phyloP scores from a whole-genome alignment of 2,888 invertebrate species.

The Andrena praecox region DNA sequence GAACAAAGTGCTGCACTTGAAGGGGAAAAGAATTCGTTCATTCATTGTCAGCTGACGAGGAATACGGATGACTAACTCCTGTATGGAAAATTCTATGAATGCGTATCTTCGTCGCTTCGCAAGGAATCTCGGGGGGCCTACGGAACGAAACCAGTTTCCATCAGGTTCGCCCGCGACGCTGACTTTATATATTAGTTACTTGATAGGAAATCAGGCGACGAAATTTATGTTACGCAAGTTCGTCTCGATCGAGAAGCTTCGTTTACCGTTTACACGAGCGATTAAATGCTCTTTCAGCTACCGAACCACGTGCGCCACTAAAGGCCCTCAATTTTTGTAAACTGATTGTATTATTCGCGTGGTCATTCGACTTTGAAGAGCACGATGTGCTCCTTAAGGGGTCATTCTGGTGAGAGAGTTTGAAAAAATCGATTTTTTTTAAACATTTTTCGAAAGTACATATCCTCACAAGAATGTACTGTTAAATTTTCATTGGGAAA shows the following conservation, averaged over 20 bases:
- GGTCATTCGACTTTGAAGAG: no score
- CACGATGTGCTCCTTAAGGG: no score
- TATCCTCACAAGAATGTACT: no score
- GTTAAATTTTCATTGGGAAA: no score
- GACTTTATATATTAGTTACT: neutral
- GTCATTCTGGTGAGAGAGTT: no score
- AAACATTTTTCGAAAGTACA: no score
- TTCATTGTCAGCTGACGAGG: slow-evolving; percentile 55
- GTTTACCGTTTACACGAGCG: neutral
- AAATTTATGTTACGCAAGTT: neutral
- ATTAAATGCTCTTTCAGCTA: neutral
- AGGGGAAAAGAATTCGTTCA: slow-evolving; percentile 60
- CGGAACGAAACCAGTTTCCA: neutral
- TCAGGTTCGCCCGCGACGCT: neutral
- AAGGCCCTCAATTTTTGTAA: no score
- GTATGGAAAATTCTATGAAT: slow-evolving; percentile 67
- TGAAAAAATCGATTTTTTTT: no score
- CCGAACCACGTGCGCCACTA: neutral
- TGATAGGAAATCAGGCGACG: neutral
- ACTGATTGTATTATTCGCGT: no score
- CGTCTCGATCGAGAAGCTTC: neutral
- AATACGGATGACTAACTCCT: slow-evolving; percentile 33
- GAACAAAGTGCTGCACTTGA: slow-evolving; percentile 52
- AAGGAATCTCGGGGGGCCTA: neutral
- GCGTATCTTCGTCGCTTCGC: slow-evolving; percentile 16